phyloP scores from a whole-genome alignment of 2,113 vertebrate species.

The Nesogale talazaci region DNA sequence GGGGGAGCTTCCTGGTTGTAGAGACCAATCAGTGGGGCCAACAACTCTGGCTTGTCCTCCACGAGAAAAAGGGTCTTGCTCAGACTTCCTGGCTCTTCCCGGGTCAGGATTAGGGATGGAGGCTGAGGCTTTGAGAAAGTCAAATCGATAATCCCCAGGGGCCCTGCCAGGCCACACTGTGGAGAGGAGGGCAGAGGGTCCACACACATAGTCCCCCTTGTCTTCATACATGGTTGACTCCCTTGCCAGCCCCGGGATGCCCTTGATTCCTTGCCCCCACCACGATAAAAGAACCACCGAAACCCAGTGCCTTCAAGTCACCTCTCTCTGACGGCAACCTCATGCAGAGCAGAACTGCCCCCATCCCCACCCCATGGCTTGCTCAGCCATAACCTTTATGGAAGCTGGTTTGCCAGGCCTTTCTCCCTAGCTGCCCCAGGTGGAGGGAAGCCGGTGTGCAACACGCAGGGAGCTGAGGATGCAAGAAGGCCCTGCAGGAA shows the following conservation, averaged over 20 bases:
- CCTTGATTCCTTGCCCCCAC: no score
- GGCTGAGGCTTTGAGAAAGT: not conserved
- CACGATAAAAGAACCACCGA: not conserved
- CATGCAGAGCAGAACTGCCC: not conserved
- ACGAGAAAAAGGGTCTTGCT: not conserved
- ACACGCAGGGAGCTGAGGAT: not conserved
- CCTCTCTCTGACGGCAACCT: not conserved
- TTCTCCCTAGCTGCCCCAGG: rapidly evolving
- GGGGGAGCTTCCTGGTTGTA: not conserved
- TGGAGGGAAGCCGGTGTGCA: not conserved
- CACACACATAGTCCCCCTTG: not conserved
- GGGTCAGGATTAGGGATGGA: not conserved
- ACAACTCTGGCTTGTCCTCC: not conserved
- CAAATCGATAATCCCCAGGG: not conserved
- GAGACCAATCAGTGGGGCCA: not conserved
- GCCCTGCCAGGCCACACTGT: not conserved
- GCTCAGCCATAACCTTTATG: not conserved
- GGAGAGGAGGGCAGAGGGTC: not conserved
- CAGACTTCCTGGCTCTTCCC: not conserved
- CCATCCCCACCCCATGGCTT: not conserved
- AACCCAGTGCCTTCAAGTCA: not conserved
- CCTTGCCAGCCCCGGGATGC: not conserved
- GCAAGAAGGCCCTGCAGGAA: not conserved
- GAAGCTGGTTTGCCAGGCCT: not conserved
- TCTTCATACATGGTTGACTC: not conserved